Evolutionary conservation across 2,113 vertebrate species (phyloP).

Genomic region (Coracopsis vasa): DNA sequence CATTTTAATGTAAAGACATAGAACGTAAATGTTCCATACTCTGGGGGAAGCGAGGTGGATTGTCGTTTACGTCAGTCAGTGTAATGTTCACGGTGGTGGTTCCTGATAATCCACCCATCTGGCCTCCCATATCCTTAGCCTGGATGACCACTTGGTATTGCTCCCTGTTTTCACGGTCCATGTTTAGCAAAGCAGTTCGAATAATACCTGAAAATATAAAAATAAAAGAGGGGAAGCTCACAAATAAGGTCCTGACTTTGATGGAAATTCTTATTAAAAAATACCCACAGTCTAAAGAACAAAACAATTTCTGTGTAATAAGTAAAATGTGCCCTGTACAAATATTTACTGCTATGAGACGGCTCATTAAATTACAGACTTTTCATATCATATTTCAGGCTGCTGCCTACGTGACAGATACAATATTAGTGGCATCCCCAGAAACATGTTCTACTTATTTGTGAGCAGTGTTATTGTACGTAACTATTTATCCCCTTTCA

Average conservation of each 20-base stretch:
- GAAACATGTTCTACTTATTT: constrained; percentile 10
- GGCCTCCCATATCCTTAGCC: constrained; percentile 97
- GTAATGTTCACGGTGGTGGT: constrained; percentile 95
- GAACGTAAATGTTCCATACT: constrained; percentile 76
- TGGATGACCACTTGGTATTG: constrained; percentile 97
- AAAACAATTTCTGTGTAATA: neutral
- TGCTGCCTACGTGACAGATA: constrained; percentile 4
- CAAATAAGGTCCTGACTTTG: neutral
- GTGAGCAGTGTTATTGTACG: neutral
- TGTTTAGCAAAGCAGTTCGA: constrained; percentile 91
- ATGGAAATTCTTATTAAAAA: constrained; percentile 36
- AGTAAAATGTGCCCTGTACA: constrained; percentile 16
- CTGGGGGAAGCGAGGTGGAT: constrained; percentile 91
- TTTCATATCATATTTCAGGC: constrained; percentile 8
- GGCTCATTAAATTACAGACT: constrained; percentile 37
- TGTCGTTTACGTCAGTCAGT: constrained; percentile 91
- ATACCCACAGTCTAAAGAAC: neutral
- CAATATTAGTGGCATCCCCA: neutral
- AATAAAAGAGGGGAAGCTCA: constrained; percentile 41
- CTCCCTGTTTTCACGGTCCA: constrained; percentile 92
- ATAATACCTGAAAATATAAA: constrained; percentile 84
- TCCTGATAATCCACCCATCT: constrained; percentile 94
- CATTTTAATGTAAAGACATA: neutral
- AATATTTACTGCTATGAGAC: constrained; percentile 43
- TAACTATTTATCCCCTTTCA: neutral